Evolutionary conservation across 2,888 invertebrate species (phyloP).

Genomic region (Steinernema scapterisci): DNA sequence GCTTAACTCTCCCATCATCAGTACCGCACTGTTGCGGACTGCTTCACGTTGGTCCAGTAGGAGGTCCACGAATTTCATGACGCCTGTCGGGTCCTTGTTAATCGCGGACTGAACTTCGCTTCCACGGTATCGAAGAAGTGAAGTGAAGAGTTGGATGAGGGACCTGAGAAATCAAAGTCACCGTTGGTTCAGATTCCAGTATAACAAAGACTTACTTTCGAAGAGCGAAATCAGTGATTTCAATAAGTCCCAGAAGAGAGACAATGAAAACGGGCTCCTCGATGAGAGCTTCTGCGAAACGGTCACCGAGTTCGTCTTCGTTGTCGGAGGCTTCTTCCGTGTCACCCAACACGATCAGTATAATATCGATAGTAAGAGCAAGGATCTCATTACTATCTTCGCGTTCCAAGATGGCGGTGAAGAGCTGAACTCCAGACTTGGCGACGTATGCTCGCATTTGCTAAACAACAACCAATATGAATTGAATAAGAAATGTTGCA

Average conservation of each 20-base stretch:
- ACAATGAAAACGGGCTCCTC: slow-evolving; percentile 55
- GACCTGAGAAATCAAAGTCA: slow-evolving; percentile 38
- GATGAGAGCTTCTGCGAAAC: slow-evolving; percentile 71
- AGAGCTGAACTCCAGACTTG: slow-evolving; percentile 82
- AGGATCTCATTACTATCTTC: slow-evolving; percentile 91
- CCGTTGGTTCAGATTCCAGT: too few species aligned
- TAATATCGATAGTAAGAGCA: slow-evolving; percentile 86
- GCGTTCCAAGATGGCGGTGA: slow-evolving; percentile 78
- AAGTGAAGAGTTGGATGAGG: slow-evolving; percentile 75
- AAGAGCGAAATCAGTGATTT: slow-evolving; percentile 58
- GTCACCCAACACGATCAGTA: slow-evolving; percentile 78
- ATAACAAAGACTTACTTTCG: slow-evolving; percentile 45
- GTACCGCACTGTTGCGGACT: slow-evolving; percentile 74
- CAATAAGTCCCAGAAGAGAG: slow-evolving; percentile 54
- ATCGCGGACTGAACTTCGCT: slow-evolving; percentile 73
- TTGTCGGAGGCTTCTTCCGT: slow-evolving; percentile 66
- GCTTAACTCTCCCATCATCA: slow-evolving; percentile 88
- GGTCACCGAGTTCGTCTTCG: slow-evolving; percentile 69
- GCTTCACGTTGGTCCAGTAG: slow-evolving; percentile 86
- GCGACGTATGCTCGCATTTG: slow-evolving; percentile 95
- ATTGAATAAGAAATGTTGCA: slow-evolving; percentile 24
- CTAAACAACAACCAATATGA: slow-evolving; percentile 70
- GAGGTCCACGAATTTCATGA: slow-evolving; percentile 95
- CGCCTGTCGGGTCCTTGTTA: slow-evolving; percentile 78
- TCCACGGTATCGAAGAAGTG: slow-evolving; percentile 79